Evolutionary conservation across 2,888 invertebrate genomes (phyloP).

Genomic region (Zaprionus obscuricornis): DNA sequence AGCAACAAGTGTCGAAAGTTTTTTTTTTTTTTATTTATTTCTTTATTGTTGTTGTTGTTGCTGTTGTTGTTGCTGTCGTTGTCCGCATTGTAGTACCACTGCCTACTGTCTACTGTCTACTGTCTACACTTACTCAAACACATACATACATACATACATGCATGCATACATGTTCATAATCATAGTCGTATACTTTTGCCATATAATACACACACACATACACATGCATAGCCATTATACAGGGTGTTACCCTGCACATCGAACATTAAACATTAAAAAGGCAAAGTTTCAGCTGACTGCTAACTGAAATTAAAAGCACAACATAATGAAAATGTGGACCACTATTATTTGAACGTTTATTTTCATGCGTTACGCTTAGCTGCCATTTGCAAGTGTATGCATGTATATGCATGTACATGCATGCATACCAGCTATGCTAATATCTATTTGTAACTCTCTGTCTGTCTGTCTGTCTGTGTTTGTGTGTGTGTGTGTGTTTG

Average conservation of each 20-base stretch:
- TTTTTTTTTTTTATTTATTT: no score
- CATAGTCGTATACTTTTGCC: no score
- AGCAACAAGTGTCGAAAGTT: conserved; percentile 26
- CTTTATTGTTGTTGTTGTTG: no score
- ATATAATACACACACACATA: no score
- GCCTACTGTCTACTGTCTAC: conserved; percentile 11
- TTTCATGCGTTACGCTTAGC: conserved; percentile 73
- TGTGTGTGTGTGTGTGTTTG: conserved; percentile 2
- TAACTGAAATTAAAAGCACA: conserved; percentile 22
- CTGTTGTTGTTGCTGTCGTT: conserved; percentile 9
- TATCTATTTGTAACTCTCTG: no score
- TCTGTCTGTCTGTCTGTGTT: conserved; percentile 6
- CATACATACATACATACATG: conserved; percentile 37
- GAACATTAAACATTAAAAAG: not conserved
- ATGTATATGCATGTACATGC: no score
- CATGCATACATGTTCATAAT: not conserved
- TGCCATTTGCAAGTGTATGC: conserved; percentile 35
- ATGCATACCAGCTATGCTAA: no score
- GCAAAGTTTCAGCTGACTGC: conserved; percentile 47
- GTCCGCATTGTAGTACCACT: conserved; percentile 30
- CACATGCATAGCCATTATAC: not conserved
- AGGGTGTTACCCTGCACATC: conserved; percentile 17
- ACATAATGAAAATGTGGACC: conserved; percentile 44
- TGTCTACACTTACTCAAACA: conserved; percentile 30
- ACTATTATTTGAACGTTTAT: conserved; percentile 50